Base-by-base conservation (phyloP, 2,797 vertebrate species). In the Alosa sapidissima region DNA sequence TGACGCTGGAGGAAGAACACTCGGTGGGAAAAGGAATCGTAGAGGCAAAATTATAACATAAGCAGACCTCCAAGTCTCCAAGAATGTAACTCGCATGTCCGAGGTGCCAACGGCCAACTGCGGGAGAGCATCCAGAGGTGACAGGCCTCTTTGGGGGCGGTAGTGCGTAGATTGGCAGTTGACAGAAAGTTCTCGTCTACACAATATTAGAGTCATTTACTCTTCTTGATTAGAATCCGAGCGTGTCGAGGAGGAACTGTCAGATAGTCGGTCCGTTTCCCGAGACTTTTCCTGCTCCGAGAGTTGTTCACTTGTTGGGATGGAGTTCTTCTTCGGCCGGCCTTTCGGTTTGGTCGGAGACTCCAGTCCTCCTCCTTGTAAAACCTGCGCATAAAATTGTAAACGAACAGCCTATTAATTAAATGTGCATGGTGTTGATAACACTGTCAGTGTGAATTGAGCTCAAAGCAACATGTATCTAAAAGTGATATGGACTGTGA, bases 271-370 rank as follows among this genome's bases (percentile, higher is more conserved):
- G 88, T 97, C 97, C 0, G 93, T 90, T 6, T 97, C 97, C 48
- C 96, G 94, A 1, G 93, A 92, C 62, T 96, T 92, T 84, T 99
- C 97, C 90, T 97, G 97, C 86, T 99, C 98, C 0, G 96, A 97
- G 45, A 99, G 96, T 91, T 99, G 98, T 89, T 99, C 97, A 24
- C 98, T 98, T 85, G 94, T 97, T 82, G 98, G 98, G 88, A 99
- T 99, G 84, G 98, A 99, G 92, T 99, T 99, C 93, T 99, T 99
- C 94, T 99, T 99, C 0, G 98, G 98, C 0, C 98, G 97, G 2
- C 98, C 98, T 94, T 99, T 99, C 0, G 98, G 98, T 89, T 99
- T 99, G 8, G 98, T 99, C 0, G 98, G 98, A 0, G 98, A 99
- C 90, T 99, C 98, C 86, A 99, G 94, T 60, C 98, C 98, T 19